Evolutionary conservation across 2,113 vertebrate genomes (phyloP), one percentile per base, ranked within the genome.

Genomic region (Gallinago undulata): DNA sequence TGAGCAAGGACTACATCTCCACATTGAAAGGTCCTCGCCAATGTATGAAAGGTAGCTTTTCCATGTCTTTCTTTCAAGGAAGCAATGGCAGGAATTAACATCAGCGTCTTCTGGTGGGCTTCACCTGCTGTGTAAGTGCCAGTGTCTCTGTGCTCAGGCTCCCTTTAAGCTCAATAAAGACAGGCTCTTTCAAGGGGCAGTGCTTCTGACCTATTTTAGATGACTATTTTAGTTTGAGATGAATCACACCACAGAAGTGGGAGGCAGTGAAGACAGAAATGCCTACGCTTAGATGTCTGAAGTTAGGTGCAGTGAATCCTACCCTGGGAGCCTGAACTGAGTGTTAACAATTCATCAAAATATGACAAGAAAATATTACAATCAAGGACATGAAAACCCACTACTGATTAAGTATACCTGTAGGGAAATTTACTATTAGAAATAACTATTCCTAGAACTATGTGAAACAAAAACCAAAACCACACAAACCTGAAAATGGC

Each of bases 191-290:
- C 47, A 91, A 92, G 84, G 92, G 91, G 73, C 93, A 94, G 73
- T 72, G 84, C 73, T 94, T 94, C 94, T 89, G 95, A 94, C 95
- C 96, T 96, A 87, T 94, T 97, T 96, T 87, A 91, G 60, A 48
- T 60, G 59, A 72, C 94, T 96, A 97, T 96, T 97, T 96, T 63
- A 79, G 84, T 69, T 82, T 47, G 77, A 84, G 91, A 92, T 96
- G 95, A 96, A 89, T 96, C 96, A 97, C 87, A 93, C 39, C 41
- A 75, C 60, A 79, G 91, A 94, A 81, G 93, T 89, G 69, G 94
- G 95, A 91, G 87, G 84, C 69, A 95, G 74, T 75, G 89, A 96
- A 96, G 88, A 91, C 66, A 96, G 60, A 94, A 95, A 84, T 84
- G 91, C 91, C 95, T 96, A 87, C 45, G 1, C 93, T 91, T 91